Evolutionary conservation across 2,797 vertebrate genomes (phyloP).

Genomic region (Hippopotamyrus pictus): DNA sequence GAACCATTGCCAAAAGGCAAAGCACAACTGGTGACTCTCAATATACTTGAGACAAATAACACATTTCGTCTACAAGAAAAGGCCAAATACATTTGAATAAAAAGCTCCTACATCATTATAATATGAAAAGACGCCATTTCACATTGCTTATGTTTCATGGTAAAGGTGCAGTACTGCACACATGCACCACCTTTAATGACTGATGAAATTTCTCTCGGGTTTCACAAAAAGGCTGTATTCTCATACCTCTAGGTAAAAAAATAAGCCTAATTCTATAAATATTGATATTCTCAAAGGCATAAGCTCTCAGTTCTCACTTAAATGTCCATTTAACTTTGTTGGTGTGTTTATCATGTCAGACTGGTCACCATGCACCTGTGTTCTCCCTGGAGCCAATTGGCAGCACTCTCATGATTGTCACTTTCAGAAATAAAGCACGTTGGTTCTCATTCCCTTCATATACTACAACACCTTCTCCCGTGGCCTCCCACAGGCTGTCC

Average conservation of each 20-base stretch:
- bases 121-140: background rate
- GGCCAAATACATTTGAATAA: background rate
- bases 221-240: background rate
- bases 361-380: conserved; percentile 24
- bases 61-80: background rate
- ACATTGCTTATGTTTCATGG: background rate
- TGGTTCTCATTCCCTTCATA: conserved; percentile 40
- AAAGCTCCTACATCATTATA: background rate
- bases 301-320: background rate
- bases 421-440: conserved; percentile 58
- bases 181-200: background rate
- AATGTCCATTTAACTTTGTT: background rate
- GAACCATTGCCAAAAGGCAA: background rate
- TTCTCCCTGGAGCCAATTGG: conserved; percentile 37
- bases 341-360: background rate
- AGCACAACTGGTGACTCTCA: background rate
- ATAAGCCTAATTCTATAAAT: background rate
- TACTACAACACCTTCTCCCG: conserved; percentile 15
- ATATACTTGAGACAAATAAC: background rate
- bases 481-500: conserved; percentile 23
- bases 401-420: conserved; percentile 57
- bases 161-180: background rate
- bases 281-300: background rate
- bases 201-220: background rate
- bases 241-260: background rate